These are phyloP conservation scores for Actenoides hombroni DNA, from an alignment of 2,113 vertebrate genomes.

Conservation along the genomic window DNA sequence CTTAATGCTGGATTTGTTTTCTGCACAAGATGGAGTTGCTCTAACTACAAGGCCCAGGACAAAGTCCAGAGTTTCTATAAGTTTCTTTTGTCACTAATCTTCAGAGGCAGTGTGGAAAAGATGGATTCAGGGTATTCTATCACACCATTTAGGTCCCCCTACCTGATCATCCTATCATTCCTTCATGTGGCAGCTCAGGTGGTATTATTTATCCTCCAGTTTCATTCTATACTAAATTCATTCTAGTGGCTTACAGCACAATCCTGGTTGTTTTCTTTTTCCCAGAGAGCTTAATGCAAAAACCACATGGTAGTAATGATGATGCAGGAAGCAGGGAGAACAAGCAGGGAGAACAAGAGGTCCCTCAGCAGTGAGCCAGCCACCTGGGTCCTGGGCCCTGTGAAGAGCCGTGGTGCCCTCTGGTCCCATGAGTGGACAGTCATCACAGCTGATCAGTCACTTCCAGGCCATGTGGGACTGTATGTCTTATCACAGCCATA, in stretches of 20 bases:
- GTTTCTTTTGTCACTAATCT: neutral
- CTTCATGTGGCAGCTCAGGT: neutral
- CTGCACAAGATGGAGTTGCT: neutral
- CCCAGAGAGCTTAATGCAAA: neutral
- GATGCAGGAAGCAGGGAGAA: neutral
- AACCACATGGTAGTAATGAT: rapidly evolving
- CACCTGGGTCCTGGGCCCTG: neutral
- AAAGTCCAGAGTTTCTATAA: neutral
- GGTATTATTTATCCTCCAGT: neutral
- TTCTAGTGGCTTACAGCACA: neutral
- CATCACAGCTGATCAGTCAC: neutral
- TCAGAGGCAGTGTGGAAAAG: neutral
- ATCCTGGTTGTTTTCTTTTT: neutral
- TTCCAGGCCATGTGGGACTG: rapidly evolving
- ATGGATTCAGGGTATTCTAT: neutral
- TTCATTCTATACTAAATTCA: neutral
- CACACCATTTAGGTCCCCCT: rapidly evolving
- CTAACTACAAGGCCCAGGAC: neutral
- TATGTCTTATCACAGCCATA: neutral
- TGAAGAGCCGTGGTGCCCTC: neutral
- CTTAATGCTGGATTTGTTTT: neutral
- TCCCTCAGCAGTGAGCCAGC: rapidly evolving
- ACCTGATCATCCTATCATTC: neutral
- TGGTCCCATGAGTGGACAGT: neutral
- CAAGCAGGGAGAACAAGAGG: neutral